Conservation (phyloP, 2,113 vertebrate species). For the Passer montanus region DNA sequence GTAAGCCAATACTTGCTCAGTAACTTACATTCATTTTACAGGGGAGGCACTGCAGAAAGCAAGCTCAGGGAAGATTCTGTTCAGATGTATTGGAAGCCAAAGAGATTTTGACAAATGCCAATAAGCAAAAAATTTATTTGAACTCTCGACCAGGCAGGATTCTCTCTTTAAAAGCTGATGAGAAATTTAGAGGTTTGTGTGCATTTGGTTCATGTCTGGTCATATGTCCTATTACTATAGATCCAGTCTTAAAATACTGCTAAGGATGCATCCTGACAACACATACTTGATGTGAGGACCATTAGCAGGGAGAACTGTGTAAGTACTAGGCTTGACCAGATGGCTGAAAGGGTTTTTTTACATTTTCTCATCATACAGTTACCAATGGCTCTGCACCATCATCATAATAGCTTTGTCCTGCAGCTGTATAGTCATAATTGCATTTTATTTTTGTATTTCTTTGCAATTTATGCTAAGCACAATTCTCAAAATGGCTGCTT, state of each 20-base stretch:
- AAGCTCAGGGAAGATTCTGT: neutral
- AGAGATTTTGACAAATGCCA: neutral
- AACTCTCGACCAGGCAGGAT: neutral
- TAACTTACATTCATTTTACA: neutral
- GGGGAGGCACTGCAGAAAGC: neutral
- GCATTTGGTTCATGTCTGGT: neutral
- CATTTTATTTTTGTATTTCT: conserved; percentile 50
- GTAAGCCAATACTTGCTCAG: neutral
- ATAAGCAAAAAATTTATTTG: neutral
- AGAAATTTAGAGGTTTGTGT: neutral
- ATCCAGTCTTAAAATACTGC: conserved; percentile 11
- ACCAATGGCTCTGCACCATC: conserved; percentile 10
- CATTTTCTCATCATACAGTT: conserved; percentile 28
- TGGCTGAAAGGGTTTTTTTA: conserved; percentile 35
- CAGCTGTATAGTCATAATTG: conserved; percentile 36
- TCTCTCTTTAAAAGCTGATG: neutral
- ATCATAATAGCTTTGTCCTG: conserved; percentile 56
- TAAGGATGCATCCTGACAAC: conserved; percentile 9
- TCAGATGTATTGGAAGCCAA: neutral
- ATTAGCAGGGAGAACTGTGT: neutral
- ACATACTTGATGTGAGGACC: neutral
- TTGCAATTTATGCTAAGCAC: neutral
- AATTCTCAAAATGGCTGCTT: conserved; percentile 8
- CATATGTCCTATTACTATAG: neutral
- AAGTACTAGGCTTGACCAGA: conserved; percentile 32